Base-by-base conservation (phyloP, 2,888 invertebrate species). In the Cheilosia pagana region DNA sequence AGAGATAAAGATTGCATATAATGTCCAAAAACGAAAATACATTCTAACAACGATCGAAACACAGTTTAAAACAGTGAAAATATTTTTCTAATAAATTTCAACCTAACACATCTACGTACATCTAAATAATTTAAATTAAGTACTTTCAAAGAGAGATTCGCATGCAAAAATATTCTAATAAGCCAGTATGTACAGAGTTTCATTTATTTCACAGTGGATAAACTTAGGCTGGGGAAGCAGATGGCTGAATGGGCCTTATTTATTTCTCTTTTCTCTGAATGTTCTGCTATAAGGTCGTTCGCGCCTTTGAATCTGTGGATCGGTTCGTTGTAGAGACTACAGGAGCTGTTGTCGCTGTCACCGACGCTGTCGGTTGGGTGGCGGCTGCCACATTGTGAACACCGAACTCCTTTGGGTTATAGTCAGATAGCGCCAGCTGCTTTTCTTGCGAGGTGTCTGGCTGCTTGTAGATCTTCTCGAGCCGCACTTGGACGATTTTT, bases 401-500 rank as follows among this genome's bases (percentile, higher is more conserved):
- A 21, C 19, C 86, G 87, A 92, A 92, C 87, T 92, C 92, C 59
- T 88, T 88, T 16, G 91, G 90, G 88, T 92, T 90, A 67, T 90
- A 92, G 57, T 90, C 91, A 87, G 90, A 89, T 81, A 91, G 90
- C 59, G 92, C 92, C 45, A 90, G 86, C 72, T 89, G 88, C 77
- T 91, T 91, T 86, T 92, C 92, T 53, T 87, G 86, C 76, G 89
- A 88, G 81, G 88, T 86, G 74, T 91, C 90, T 87, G 91, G 89
- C 88, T 90, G 87, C 88, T 90, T 89, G 87, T 88, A 87, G 60
- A 91, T 88, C 88, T 90, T 88, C 87, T 90, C 87, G 88, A 92
- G 82, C 78, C 91, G 87, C 87, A 89, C 41, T 88, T 90, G 86
- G 82, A 99, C 98, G 67, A 98, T 98, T 87, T 95, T 95, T 48